Evolutionary conservation across 2,888 invertebrate genomes (phyloP), one percentile per base, ranked within the genome.

Genomic region (Brachyopa scutellaris): DNA sequence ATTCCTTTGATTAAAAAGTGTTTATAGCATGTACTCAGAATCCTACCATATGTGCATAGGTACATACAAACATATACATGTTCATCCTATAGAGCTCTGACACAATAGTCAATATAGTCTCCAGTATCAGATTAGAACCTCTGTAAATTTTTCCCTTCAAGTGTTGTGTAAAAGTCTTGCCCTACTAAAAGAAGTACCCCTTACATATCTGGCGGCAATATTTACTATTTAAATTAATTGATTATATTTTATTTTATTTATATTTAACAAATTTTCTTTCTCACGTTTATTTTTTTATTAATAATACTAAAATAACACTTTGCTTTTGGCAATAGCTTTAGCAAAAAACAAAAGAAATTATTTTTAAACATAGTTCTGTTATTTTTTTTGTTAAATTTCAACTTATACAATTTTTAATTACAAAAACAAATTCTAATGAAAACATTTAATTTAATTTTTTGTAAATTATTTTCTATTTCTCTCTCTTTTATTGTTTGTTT

Each of bases 401-500:
- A 38, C 6, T 26, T 26, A 5, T 26, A 6, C 26, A 26, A 26
- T 26, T 5, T 26, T n/a, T n/a, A n/a, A n/a, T n/a, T n/a, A n/a
- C n/a, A n/a, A n/a, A n/a, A n/a, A n/a, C n/a, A 11, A 42, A 26
- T 8, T 49, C 38, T 17, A 38, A 13, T 36, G 9, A 7, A 29
- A 23, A 38, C n/a, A 38, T 36, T 47, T 21, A 23, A 55, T 47
- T 57, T 45, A 33, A 17, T 47, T 45, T 59, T 49, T 59, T 49
- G 17, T 45, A 42, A 33, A 49, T 45, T 74, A 8, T 33, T 70
- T 45, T 82, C 8, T 72, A 45, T 38, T 72, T 82, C 59, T 74
- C 73, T 70, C 73, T 17, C 78, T 73, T 57, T 64, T 76, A 80
- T 57, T 83, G 49, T 80, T 84, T 84, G 51, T 84, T 57, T 79